Base-by-base conservation (phyloP, 2,113 vertebrate species). In the Leuciscus idus region DNA sequence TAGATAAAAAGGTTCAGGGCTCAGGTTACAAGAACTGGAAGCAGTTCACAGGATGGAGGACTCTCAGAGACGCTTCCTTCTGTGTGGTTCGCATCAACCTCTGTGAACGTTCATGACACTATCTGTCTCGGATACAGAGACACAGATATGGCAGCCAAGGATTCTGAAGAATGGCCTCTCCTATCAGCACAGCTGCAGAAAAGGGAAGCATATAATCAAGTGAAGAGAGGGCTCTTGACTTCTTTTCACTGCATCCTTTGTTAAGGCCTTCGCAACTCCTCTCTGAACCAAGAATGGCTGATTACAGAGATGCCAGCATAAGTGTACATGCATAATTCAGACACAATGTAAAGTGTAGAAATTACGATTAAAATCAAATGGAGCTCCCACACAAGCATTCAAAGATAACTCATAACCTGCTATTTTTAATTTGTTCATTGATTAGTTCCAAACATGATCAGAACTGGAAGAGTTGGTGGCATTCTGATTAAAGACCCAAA, bases 141-240 rank as follows among this genome's bases (percentile, higher is more conserved):
- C 13, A 62, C 43, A 59, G 52, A 75, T 68, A 43, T 78, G 21
- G 33, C 7, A 46, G 84, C 73, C 46, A 83, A 78, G 86, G 87
- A 88, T 84, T 85, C 30, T 19, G 8, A 84, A 64, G 83, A 84
- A 85, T 92, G 79, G 87, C 12, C 59, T 30, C 77, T 77, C 87
- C 92, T 94, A 92, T 93, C 92, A 86, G 81, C 76, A 84, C 48
- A 50, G 83, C 85, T 89, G 87, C 90, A 94, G 91, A 90, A 87
- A 85, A 80, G 57, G 88, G 77, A 86, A 82, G 87, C 84, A 90
- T 88, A 91, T 75, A 52, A 87, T 86, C 75, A 62, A 68, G 64
- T 90, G 83, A 88, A 59, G 46, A 81, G 74, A 80, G 87, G 77
- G 57, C 87, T 59, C 86, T 66, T 88, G 57, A 85, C 89, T 82